Evolutionary conservation across 2,888 invertebrate genomes (phyloP).

Genomic region (Labia minor): DNA sequence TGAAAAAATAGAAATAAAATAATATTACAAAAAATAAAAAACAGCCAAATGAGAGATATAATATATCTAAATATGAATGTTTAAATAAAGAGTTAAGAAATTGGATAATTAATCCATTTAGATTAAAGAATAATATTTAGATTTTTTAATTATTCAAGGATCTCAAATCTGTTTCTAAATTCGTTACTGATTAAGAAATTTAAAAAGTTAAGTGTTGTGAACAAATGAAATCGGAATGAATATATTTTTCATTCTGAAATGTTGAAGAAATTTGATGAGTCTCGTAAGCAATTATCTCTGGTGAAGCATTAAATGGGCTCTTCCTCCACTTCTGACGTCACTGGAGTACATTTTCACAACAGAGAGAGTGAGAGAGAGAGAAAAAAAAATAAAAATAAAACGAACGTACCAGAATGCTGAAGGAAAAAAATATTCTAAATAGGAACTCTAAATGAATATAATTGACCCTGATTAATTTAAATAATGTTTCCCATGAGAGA

Average conservation of each 20-base stretch:
- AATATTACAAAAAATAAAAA: no score
- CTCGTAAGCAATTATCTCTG: background rate
- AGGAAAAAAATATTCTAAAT: background rate
- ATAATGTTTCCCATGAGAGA: background rate
- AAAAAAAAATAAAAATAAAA: background rate
- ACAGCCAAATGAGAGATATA: no score
- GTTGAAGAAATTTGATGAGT: background rate
- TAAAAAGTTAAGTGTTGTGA: no score
- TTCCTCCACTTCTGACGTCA: background rate
- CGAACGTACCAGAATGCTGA: background rate
- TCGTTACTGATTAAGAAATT: no score
- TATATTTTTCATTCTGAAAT: background rate
- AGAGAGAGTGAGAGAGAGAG: background rate
- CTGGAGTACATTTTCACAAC: background rate
- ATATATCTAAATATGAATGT: no score
- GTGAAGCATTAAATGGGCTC: background rate
- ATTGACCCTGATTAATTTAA: slow-evolving; percentile 7
- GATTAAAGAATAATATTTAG: no score
- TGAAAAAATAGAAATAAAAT: no score
- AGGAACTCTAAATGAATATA: background rate
- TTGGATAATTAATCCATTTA: no score
- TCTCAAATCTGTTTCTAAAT: no score
- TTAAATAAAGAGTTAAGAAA: no score
- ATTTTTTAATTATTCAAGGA: no score
- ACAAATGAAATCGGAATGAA: no score